Percentiles rank a stretch among this genome's conserved stretches.
Evolutionary conservation across 2,113 vertebrate species (phyloP).

Genomic region (Protobothrops flavoviridis): DNA sequence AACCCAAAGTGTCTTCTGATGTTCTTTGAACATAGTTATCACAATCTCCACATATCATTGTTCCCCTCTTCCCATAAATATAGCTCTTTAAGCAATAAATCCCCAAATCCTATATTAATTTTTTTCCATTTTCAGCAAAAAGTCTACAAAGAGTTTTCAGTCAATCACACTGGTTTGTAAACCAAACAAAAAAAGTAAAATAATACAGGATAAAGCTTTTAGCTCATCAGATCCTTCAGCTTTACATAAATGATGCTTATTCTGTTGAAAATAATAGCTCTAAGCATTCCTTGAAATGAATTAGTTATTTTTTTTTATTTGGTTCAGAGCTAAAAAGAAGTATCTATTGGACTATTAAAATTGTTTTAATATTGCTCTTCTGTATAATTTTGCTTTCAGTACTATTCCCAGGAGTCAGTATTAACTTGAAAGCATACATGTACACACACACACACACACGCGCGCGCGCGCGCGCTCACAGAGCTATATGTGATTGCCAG

Average conservation of each 20-base stretch:
- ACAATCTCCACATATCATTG: not conserved
- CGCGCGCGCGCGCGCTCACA: too few species aligned
- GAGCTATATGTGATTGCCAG: not conserved
- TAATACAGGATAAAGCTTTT: not conserved
- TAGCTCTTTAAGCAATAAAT: not conserved
- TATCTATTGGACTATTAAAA: not conserved
- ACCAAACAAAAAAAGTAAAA: not conserved
- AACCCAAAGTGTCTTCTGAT: not conserved
- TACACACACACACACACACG: not conserved
- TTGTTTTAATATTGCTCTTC: not conserved
- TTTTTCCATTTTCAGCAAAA: not conserved
- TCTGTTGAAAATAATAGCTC: not conserved
- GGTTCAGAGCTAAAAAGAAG: not conserved
- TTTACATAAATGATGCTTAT: not conserved
- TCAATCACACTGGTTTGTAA: not conserved
- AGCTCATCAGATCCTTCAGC: not conserved
- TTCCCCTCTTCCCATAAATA: not conserved
- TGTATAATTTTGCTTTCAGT: not conserved
- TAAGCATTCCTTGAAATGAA: not conserved
- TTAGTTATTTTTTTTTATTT: not conserved
- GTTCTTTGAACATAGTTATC: not conserved
- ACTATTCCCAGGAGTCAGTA: not conserved
- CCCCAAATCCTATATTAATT: not conserved
- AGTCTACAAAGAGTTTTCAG: not conserved
- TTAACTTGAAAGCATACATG: not conserved